A percentile compares a stretch with the other conserved stretches of the same genome.
Evolutionary conservation across 2,888 invertebrate species (phyloP).

Genomic region (Heliconius sara): DNA sequence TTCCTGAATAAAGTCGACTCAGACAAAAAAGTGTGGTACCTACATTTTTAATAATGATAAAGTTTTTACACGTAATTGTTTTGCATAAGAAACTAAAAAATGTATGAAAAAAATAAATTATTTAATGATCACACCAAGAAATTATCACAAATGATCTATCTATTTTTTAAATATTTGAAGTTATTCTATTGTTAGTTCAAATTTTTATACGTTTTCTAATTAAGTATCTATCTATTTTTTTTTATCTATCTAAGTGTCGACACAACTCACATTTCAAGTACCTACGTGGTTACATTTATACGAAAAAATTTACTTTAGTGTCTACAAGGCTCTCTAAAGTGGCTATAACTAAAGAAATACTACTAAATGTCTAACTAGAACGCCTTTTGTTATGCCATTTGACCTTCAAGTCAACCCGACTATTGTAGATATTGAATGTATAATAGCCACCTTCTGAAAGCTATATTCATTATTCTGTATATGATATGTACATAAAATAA

Average conservation of each 20-base stretch:
- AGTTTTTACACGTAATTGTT: too few species aligned
- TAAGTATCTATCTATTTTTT: too few species aligned
- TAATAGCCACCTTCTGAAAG: constrained; percentile 5
- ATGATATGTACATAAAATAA: background rate
- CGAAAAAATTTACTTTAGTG: background rate
- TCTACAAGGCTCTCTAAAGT: background rate
- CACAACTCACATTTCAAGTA: background rate
- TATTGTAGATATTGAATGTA: constrained; percentile 4
- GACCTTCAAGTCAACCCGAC: constrained; percentile 8
- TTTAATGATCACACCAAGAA: too few species aligned
- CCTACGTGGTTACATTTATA: background rate
- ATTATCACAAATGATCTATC: background rate
- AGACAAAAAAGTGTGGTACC: background rate
- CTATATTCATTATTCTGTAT: background rate
- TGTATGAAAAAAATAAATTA: too few species aligned
- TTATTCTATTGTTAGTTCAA: too few species aligned
- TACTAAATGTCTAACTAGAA: background rate
- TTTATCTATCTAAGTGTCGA: too few species aligned
- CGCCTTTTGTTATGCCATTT: constrained; percentile 19
- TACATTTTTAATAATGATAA: background rate
- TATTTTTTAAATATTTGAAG: too few species aligned
- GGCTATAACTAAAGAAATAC: too few species aligned
- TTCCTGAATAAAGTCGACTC: background rate
- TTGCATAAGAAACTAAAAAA: too few species aligned
- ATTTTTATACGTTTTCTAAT: too few species aligned